Conservation (phyloP, 2,797 vertebrate genomes). For the Clarias laeviceps region DNA sequence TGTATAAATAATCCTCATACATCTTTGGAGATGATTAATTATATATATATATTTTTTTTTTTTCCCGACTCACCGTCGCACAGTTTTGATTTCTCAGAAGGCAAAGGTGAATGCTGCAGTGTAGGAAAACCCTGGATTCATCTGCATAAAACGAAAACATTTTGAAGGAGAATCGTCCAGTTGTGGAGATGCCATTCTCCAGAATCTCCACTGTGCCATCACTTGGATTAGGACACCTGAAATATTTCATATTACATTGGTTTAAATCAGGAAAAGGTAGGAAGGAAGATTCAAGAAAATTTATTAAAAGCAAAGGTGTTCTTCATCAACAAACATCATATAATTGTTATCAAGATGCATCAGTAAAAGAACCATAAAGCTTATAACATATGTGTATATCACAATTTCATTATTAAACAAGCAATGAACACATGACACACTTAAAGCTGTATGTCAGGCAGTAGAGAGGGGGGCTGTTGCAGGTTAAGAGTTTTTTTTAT, state of each 20-base stretch:
- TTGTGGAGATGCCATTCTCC: slow-evolving; percentile 41
- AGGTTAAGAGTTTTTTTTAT: no score
- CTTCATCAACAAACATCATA: background rate
- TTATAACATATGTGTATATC: no score
- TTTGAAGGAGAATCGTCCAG: slow-evolving; percentile 42
- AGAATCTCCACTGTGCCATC: slow-evolving; percentile 28
- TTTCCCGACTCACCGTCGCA: slow-evolving; percentile 13
- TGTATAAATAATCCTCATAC: background rate
- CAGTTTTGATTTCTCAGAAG: slow-evolving; percentile 31
- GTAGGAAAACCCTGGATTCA: slow-evolving; percentile 36
- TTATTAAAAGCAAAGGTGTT: background rate
- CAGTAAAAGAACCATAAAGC: no score
- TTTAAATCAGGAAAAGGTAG: no score
- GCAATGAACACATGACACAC: no score
- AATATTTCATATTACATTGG: background rate
- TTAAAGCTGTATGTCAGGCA: no score
- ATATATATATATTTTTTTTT: no score
- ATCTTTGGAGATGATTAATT: no score
- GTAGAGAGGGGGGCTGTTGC: no score
- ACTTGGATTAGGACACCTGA: slow-evolving; percentile 35
- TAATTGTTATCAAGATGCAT: no score
- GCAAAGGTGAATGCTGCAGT: slow-evolving; percentile 50
- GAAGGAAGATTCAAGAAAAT: background rate
- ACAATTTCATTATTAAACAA: no score
- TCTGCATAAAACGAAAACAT: slow-evolving; percentile 33